Evolutionary conservation across 2,797 vertebrate species (phyloP), one percentile per base, ranked within the genome.

Genomic region (Dicrostonyx torquatus): DNA sequence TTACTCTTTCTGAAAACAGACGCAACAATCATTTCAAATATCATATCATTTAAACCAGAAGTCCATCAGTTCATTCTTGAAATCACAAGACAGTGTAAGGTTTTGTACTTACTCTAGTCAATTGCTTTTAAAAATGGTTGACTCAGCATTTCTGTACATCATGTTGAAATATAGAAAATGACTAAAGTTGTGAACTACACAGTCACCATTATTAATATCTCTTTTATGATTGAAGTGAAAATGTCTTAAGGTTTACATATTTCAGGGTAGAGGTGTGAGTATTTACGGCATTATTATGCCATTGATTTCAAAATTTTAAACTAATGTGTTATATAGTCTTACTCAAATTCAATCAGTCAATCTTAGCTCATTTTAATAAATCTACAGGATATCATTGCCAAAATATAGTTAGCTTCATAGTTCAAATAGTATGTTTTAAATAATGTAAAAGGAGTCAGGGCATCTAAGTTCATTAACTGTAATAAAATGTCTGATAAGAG

Each of bases 231-330:
- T 53, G 14, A 95, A 92, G 40, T 90, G 29, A 88, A 84, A 90
- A 79, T 15, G 3, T 4, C 37, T 91, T 22, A 45, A 60, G 31
- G 13, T 43, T 92, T 94, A n/a, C 31, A 10, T 2, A 58, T 26
- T 87, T 73, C 20, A 40, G 7, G 43, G 26, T 90, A 1, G 31
- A 50, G 3, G 1, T 48, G 3, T 75, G 48, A 64, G 12, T 10
- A 62, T 7, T 31, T 18, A 70, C 20, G 48, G 8, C 3, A n/a
- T 13, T 48, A 58, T 66, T 92, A 73, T 68, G 53, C 20, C 9
- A 91, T 43, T 45, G 7, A 50, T 79, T 96, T 94, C 4, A 80
- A 80, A 76, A 64, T 78, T 96, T 94, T 3, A 60, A 76, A 75
- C 72, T 8, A 37, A 37, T 13, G 15, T 53, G 22, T 15, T 89